These are phyloP conservation scores for Drosophila mayri DNA, from an alignment of 1,140 invertebrate genomes.

Conservation along the genomic window DNA sequence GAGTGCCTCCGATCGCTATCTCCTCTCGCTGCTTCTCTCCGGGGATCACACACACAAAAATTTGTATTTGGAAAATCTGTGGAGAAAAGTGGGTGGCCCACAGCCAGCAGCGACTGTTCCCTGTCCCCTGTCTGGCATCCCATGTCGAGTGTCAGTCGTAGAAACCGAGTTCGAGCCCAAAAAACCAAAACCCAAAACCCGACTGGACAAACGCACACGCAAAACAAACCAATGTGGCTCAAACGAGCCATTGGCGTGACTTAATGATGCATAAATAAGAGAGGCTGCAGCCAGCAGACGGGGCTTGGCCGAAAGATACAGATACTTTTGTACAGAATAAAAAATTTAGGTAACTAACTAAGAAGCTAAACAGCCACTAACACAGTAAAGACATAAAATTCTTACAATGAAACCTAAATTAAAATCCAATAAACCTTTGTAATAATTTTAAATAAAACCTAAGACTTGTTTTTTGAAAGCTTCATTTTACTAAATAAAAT, in stretches of 20 bases:
- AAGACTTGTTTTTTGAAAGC: background rate
- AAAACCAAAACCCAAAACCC: slow-evolving; percentile 22
- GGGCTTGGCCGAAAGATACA: slow-evolving; percentile 23
- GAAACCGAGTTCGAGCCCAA: slow-evolving; percentile 36
- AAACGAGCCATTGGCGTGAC: slow-evolving; percentile 80
- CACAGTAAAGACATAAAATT: background rate
- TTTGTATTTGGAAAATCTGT: slow-evolving; percentile 46
- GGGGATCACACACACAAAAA: slow-evolving; percentile 26
- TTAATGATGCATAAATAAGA: slow-evolving; percentile 79
- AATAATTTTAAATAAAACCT: background rate
- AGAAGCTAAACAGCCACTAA: background rate
- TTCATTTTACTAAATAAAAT: background rate
- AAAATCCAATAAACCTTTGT: background rate
- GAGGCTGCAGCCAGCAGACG: slow-evolving; percentile 19
- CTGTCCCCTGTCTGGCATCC: slow-evolving; percentile 35
- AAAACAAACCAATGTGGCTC: slow-evolving; percentile 45
- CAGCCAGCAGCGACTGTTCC: slow-evolving; percentile 50
- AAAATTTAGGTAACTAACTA: background rate
- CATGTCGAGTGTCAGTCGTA: slow-evolving; percentile 38
- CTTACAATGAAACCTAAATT: background rate
- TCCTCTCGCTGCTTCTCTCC: slow-evolving; percentile 13
- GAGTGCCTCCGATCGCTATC: slow-evolving; percentile 16
- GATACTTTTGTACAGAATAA: slow-evolving; percentile 2
- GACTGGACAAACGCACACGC: slow-evolving; percentile 29
- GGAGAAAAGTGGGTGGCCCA: slow-evolving; percentile 71